Conservation (phyloP, 2,888 invertebrate genomes). For the Penaeus monodon region DNA sequence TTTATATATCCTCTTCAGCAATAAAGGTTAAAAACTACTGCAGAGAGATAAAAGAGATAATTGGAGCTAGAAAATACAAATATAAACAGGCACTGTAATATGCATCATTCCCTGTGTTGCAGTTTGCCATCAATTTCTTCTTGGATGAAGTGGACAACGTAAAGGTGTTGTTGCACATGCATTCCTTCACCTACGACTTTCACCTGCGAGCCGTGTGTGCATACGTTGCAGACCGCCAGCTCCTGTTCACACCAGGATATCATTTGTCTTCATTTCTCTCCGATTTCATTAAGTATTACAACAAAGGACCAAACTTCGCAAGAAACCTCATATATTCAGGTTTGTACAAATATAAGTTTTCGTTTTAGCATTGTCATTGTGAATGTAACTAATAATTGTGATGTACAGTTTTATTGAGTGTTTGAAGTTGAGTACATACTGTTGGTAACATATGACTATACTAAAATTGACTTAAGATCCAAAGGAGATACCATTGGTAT, state of each 20-base stretch:
- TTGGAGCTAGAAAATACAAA: neutral
- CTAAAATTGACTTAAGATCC: too few species aligned
- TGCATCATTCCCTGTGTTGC: slow-evolving; percentile 67
- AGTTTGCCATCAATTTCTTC: slow-evolving; percentile 76
- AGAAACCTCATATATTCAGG: slow-evolving; percentile 80
- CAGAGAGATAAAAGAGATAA: neutral
- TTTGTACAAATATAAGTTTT: slow-evolving; percentile 67
- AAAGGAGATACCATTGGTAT: neutral
- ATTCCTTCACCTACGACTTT: slow-evolving; percentile 84
- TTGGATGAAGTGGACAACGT: slow-evolving; percentile 79
- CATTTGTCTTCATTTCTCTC: slow-evolving; percentile 81
- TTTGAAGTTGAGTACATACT: too few species aligned
- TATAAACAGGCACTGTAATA: neutral
- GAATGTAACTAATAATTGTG: too few species aligned
- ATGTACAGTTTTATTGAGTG: too few species aligned
- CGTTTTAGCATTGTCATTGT: too few species aligned
- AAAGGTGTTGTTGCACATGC: slow-evolving; percentile 80
- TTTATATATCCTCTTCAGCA: neutral
- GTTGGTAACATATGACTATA: too few species aligned
- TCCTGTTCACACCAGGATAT: slow-evolving; percentile 76
- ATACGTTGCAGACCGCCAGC: slow-evolving; percentile 75
- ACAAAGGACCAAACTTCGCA: slow-evolving; percentile 82
- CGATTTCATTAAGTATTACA: slow-evolving; percentile 83
- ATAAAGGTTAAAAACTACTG: slow-evolving; percentile 10
- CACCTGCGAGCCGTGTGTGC: slow-evolving; percentile 79